These are phyloP conservation scores for Netelia melanura DNA, from an alignment of 2,888 invertebrate species.

Conservation along the genomic window DNA sequence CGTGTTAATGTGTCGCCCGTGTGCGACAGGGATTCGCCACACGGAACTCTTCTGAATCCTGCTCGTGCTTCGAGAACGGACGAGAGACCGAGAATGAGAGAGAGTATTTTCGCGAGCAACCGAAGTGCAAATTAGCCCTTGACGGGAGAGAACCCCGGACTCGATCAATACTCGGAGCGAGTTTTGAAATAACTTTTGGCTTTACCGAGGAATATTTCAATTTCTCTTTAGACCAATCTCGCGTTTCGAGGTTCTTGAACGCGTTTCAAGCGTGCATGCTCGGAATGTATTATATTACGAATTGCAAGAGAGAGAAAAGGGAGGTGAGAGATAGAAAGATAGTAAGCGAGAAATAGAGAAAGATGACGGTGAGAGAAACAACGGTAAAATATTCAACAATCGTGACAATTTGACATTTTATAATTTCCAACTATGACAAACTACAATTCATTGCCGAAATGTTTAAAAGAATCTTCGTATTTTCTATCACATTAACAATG, in stretches of 20 bases:
- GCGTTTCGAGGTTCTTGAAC: not conserved
- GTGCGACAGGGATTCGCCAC: not conserved
- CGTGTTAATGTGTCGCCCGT: not conserved
- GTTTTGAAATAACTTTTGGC: slow-evolving; percentile 34
- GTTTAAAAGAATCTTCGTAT: too few relatives aligned
- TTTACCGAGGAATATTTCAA: slow-evolving; percentile 29
- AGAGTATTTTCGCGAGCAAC: not conserved
- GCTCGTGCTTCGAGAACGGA: not conserved
- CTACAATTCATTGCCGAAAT: too few relatives aligned
- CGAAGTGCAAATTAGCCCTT: slow-evolving; percentile 22
- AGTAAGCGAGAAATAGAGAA: too few relatives aligned
- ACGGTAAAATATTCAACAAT: too few relatives aligned
- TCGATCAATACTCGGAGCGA: slow-evolving; percentile 25
- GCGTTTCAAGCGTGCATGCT: too few relatives aligned
- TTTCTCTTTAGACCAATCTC: not conserved
- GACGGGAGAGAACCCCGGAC: not conserved
- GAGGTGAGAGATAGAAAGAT: too few relatives aligned
- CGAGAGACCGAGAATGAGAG: slow-evolving; percentile 9
- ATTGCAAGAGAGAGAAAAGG: too few relatives aligned
- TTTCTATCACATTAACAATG: too few relatives aligned
- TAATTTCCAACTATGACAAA: too few relatives aligned
- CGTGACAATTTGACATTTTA: too few relatives aligned
- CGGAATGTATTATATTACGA: too few relatives aligned
- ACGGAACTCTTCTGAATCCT: not conserved
- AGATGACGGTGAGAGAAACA: too few relatives aligned